phyloP scores from a whole-genome alignment of 2,113 vertebrate genomes.

The Podiceps cristatus region DNA sequence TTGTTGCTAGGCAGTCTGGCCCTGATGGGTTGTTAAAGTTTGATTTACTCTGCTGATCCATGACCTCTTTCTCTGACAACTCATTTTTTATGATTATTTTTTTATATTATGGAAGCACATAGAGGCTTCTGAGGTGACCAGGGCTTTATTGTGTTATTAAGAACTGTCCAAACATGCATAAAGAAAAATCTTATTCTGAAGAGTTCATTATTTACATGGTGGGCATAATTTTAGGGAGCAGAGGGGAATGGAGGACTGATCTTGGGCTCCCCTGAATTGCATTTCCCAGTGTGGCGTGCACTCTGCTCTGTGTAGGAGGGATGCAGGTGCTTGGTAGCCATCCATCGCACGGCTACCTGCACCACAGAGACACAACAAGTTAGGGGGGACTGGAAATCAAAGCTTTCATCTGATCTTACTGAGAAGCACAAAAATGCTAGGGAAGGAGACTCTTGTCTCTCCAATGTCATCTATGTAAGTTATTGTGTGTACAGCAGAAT shows the following conservation, averaged over 20 bases:
- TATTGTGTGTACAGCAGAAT: neutral
- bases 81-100: constrained; percentile 50
- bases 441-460: neutral
- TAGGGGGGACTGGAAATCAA: neutral
- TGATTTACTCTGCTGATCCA: constrained; percentile 56
- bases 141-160: neutral
- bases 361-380: accelerated
- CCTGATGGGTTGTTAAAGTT: constrained; percentile 39
- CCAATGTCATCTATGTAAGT: neutral
- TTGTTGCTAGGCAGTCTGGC: constrained; percentile 37
- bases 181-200: neutral
- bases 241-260: neutral
- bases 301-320: neutral
- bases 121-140: neutral
- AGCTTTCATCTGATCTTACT: neutral
- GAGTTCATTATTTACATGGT: neutral
- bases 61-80: constrained; percentile 34
- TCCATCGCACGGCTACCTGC: too few species aligned
- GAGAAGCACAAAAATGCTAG: neutral
- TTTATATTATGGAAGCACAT: neutral
- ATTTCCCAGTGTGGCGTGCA: accelerated
- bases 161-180: neutral
- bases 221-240: neutral
- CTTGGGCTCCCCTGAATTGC: neutral
- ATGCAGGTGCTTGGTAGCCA: neutral